Evolutionary conservation across 1,140 invertebrate species (phyloP).

Genomic region (Zelostemma sp.): DNA sequence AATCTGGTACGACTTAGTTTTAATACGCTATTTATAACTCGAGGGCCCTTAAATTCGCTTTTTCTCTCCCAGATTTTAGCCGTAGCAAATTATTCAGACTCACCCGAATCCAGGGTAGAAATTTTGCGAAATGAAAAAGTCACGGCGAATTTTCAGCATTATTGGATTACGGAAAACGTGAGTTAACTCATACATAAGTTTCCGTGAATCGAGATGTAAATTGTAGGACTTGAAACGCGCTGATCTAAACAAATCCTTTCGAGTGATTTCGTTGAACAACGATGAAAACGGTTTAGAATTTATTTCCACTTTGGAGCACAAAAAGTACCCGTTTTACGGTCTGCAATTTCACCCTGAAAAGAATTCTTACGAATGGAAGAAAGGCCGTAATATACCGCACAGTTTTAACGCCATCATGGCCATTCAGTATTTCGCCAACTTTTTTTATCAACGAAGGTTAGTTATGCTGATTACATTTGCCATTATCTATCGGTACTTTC

Average conservation of each 20-base stretch:
- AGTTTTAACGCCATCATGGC: constrained; percentile 73
- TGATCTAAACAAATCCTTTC: constrained; percentile 75
- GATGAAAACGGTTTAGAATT: constrained; percentile 78
- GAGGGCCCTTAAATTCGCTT: constrained; percentile 54
- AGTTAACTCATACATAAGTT: too few relatives aligned
- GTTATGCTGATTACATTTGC: neutral
- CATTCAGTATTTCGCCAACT: constrained; percentile 86
- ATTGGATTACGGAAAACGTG: constrained; percentile 78
- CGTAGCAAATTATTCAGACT: constrained; percentile 75
- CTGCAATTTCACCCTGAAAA: constrained; percentile 95
- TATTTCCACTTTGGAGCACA: constrained; percentile 77
- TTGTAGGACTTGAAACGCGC: constrained; percentile 74
- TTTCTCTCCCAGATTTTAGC: too few relatives aligned
- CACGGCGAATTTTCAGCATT: constrained; percentile 83
- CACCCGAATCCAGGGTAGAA: constrained; percentile 71
- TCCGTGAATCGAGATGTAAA: too few relatives aligned
- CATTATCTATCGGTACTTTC: too few relatives aligned
- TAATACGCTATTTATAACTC: constrained; percentile 47
- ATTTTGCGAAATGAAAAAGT: constrained; percentile 75
- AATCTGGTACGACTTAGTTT: constrained; percentile 49
- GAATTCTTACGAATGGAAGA: constrained; percentile 83
- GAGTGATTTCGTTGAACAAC: constrained; percentile 78
- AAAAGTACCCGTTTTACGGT: constrained; percentile 84
- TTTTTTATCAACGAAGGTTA: constrained; percentile 82
- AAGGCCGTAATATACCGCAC: constrained; percentile 75